Conservation (phyloP, 2,888 invertebrate genomes). For the Galeruca laticollis region DNA sequence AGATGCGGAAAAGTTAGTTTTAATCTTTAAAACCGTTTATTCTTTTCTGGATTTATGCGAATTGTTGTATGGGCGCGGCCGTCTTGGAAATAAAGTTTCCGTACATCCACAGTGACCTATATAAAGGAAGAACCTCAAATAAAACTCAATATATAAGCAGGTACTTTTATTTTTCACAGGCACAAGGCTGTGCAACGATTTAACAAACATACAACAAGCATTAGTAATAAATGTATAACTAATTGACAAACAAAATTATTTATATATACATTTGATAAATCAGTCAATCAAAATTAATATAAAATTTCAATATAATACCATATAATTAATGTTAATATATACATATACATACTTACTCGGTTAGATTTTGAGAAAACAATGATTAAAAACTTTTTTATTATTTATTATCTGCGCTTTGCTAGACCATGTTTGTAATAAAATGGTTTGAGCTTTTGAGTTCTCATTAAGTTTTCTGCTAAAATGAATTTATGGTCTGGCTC, state of each 20-base stretch:
- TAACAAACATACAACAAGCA: constrained; percentile 58
- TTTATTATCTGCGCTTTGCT: no score
- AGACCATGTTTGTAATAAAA: no score
- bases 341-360: background rate
- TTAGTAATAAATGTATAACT: constrained; percentile 48
- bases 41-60: no score
- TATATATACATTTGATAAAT: constrained; percentile 53
- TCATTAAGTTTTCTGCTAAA: no score
- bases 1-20: no score
- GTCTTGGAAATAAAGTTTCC: no score
- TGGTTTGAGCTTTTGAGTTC: no score
- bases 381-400: no score
- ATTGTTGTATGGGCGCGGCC: no score
- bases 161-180: constrained; percentile 45
- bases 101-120: no score
- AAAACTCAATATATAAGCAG: constrained; percentile 26
- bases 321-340: constrained; percentile 27
- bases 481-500: no score
- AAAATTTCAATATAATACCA: constrained; percentile 25
- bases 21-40: no score
- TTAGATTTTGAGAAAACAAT: background rate
- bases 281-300: constrained; percentile 47
- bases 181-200: constrained; percentile 54
- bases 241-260: constrained; percentile 12
- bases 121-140: background rate